phyloP scores from a whole-genome alignment of 1,140 invertebrate species.

The Neodiprion fabricii region DNA sequence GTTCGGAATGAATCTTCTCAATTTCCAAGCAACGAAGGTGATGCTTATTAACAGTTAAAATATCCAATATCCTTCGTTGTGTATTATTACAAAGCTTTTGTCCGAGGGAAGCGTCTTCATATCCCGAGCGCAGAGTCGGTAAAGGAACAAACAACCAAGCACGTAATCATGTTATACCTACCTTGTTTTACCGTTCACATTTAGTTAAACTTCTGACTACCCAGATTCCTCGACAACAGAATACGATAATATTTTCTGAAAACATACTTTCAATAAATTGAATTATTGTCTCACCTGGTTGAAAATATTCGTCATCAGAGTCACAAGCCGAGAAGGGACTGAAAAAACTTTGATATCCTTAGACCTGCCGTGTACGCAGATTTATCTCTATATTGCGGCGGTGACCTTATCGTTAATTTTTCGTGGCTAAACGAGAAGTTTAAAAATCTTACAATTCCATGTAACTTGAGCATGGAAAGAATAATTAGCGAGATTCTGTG shows the following conservation, averaged over 20 bases:
- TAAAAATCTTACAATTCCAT: background rate
- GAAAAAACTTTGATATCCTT: slow-evolving; percentile 44
- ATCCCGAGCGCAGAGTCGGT: slow-evolving; percentile 14
- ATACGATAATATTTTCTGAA: slow-evolving; percentile 14
- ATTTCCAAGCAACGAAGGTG: no score
- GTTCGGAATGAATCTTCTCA: no score
- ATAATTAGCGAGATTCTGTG: no score
- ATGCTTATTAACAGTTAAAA: background rate
- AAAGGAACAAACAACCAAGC: slow-evolving; percentile 28
- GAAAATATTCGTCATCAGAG: slow-evolving; percentile 29
- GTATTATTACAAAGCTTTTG: background rate
- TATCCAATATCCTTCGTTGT: background rate
- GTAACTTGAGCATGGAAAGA: background rate
- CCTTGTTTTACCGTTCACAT: slow-evolving; percentile 30
- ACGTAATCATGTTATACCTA: slow-evolving; percentile 35
- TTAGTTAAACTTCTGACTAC: slow-evolving; percentile 40
- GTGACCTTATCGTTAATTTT: background rate
- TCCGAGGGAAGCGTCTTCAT: background rate
- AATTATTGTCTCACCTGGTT: background rate
- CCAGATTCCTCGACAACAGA: slow-evolving; percentile 36
- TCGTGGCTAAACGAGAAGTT: background rate
- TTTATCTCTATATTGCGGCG: slow-evolving; percentile 22
- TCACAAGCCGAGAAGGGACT: slow-evolving; percentile 37
- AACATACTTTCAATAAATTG: background rate
- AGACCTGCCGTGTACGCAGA: slow-evolving; percentile 29